Evolutionary conservation across 2,888 invertebrate genomes (phyloP).

Genomic region (Bombylius major): DNA sequence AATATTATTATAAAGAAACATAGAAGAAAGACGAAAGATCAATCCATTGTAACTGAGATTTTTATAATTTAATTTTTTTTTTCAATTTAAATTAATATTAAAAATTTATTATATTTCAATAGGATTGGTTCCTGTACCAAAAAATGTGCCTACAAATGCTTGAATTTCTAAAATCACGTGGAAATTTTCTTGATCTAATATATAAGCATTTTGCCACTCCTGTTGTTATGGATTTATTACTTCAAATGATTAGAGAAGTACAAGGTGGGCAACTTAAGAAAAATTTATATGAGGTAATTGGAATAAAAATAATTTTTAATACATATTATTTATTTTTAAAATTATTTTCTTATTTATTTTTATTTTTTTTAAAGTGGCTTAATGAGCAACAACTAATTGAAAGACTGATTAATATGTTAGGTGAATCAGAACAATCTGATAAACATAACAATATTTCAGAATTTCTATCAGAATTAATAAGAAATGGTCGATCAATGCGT

Average conservation of each 20-base stretch:
- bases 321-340: background rate
- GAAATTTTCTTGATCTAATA: conserved; percentile 75
- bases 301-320: conserved; percentile 34
- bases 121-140: conserved; percentile 86
- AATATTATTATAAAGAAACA: too few species aligned
- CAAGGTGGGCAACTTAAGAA: conserved; percentile 60
- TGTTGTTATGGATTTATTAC: conserved; percentile 85
- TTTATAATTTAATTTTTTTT: background rate
- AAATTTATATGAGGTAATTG: conserved; percentile 51
- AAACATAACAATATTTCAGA: conserved; percentile 79
- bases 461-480: conserved; percentile 75
- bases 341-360: background rate
- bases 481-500: conserved; percentile 44
- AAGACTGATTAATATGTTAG: conserved; percentile 52
- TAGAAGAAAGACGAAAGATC: too few species aligned
- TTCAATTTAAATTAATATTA: too few species aligned
- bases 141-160: conserved; percentile 82
- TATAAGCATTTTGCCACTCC: conserved; percentile 86
- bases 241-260: conserved; percentile 72
- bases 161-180: conserved; percentile 78
- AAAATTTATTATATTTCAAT: background rate
- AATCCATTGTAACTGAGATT: too few species aligned
- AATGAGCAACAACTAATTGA: conserved; percentile 78
- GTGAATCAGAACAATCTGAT: conserved; percentile 54
- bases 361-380: conserved; percentile 58